Evolutionary conservation across 2,797 vertebrate species (phyloP).

Genomic region (Yasuhikotakia modesta): DNA sequence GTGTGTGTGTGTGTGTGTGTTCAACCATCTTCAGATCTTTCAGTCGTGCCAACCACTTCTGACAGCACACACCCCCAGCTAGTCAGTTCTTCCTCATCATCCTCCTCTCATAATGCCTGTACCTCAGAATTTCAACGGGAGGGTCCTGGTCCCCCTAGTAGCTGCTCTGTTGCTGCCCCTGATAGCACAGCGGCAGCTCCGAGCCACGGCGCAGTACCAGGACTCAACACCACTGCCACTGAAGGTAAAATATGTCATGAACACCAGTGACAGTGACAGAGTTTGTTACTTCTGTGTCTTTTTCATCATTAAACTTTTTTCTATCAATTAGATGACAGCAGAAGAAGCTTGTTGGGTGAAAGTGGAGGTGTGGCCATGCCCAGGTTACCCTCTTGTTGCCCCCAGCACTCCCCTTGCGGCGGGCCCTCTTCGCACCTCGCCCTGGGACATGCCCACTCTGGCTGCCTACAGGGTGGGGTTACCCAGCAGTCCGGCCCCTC

Average conservation of each 20-base stretch:
- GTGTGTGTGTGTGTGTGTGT: conserved; percentile 23
- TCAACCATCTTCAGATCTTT: conserved; percentile 79
- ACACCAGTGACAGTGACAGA: background rate
- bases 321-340: conserved; percentile 80
- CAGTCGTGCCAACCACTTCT: conserved; percentile 92
- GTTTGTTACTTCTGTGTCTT: background rate
- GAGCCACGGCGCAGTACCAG: conserved; percentile 76
- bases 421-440: conserved; percentile 88
- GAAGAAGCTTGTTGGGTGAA: conserved; percentile 82
- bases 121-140: conserved; percentile 92
- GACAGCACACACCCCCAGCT: conserved; percentile 83
- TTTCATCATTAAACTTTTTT: background rate
- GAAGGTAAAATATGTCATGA: conserved; percentile 76
- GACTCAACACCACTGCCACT: conserved; percentile 68
- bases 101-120: conserved; percentile 86
- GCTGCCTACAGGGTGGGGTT: conserved; percentile 87
- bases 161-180: conserved; percentile 80
- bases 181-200: conserved; percentile 77
- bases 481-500: conserved; percentile 73
- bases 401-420: conserved; percentile 94
- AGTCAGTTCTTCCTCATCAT: conserved; percentile 81
- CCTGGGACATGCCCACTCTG: conserved; percentile 86
- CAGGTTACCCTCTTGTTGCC: conserved; percentile 94
- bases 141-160: conserved; percentile 80
- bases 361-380: conserved; percentile 88